Percentiles rank a stretch among this genome's conserved stretches.
These are phyloP conservation scores for Mesoclemmys tuberculata DNA, from an alignment of 2,113 vertebrate species.

Conservation along the genomic window DNA sequence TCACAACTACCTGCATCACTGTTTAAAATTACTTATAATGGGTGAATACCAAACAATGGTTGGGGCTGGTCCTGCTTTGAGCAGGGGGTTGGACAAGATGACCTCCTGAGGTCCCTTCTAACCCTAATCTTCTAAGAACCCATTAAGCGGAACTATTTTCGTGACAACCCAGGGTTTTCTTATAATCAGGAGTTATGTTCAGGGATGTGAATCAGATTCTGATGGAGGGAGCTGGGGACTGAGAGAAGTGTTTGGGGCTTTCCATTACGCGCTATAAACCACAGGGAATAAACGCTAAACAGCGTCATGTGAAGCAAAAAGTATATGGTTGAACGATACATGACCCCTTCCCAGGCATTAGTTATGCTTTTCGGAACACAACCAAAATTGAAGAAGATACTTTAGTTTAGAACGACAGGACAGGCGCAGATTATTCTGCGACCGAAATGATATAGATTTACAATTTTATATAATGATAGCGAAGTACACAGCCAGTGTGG, in stretches of 20 bases:
- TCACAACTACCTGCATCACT: not conserved
- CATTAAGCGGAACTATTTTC: not conserved
- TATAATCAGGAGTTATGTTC: not conserved
- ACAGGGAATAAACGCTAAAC: not conserved
- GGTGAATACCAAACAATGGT: not conserved
- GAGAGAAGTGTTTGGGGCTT: not conserved
- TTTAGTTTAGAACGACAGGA: not conserved
- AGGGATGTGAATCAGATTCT: not conserved
- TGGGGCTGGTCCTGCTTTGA: too few relatives aligned
- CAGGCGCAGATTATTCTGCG: not conserved
- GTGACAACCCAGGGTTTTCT: not conserved
- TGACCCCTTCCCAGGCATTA: not conserved
- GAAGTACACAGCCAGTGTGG: not conserved
- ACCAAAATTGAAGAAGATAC: not conserved
- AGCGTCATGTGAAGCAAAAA: not conserved
- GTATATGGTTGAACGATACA: not conserved
- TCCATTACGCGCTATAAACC: not conserved
- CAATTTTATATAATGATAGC: not conserved
- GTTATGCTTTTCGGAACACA: not conserved
- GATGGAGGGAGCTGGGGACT: not conserved
- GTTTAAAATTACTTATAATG: not conserved
- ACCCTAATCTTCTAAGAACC: not conserved
- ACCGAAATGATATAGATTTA: not conserved
- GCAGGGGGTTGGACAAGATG: too few relatives aligned
- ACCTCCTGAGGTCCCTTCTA: too few relatives aligned